phyloP scores from a whole-genome alignment of 2,888 invertebrate genomes.

The Gryllus longicercus region DNA sequence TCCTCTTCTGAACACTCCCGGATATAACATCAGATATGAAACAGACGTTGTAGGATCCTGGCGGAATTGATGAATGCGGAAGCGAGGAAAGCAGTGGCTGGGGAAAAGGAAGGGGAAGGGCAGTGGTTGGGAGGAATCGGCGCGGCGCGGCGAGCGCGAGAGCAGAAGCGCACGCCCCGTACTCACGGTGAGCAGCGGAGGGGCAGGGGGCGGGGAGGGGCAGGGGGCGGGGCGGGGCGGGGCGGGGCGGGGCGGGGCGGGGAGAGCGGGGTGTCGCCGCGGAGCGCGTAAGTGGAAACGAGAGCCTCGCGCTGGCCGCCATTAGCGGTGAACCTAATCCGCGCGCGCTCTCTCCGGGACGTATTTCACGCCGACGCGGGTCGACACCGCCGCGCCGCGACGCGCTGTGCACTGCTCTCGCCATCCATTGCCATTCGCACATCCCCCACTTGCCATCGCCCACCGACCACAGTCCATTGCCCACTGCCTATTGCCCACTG shows the following conservation, averaged over 20 bases:
- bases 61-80: no score
- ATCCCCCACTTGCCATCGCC: no score
- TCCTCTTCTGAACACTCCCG: no score
- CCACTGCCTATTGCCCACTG: no score
- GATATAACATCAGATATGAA: no score
- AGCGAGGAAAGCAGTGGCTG: no score
- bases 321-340: neutral
- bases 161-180: neutral
- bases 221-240: neutral
- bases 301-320: neutral
- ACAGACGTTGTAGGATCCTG: no score
- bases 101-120: no score
- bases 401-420: neutral
- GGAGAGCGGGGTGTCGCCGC: neutral
- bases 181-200: neutral
- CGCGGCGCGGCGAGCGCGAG: no score
- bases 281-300: conserved; percentile 4
- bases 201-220: neutral
- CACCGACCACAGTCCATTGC: no score
- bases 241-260: neutral
- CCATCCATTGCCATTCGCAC: no score
- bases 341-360: neutral
- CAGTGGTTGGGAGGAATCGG: no score
- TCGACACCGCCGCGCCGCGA: neutral
- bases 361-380: neutral